Evolutionary conservation across 2,113 vertebrate species (phyloP).

Genomic region (Hyaena hyaena): DNA sequence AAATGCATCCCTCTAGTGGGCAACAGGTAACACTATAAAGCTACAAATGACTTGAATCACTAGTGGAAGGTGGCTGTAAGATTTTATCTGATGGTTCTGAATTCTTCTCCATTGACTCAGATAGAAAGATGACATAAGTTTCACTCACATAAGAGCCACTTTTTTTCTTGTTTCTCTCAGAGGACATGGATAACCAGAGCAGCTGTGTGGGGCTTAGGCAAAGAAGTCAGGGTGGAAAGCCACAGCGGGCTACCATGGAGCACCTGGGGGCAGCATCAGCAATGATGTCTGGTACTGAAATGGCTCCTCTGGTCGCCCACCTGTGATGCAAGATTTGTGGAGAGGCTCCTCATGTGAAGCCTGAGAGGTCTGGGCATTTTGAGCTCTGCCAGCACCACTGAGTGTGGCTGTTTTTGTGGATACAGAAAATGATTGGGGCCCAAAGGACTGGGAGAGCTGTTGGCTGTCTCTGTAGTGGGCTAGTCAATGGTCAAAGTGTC

Average conservation of each 20-base stretch:
- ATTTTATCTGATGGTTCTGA: neutral
- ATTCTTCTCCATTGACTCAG: neutral
- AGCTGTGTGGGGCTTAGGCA: neutral
- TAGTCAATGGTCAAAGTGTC: neutral
- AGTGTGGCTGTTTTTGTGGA: neutral
- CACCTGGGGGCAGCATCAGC: no score
- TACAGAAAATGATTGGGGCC: neutral
- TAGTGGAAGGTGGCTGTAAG: neutral
- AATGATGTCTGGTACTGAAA: neutral
- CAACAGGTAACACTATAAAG: neutral
- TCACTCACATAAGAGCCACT: neutral
- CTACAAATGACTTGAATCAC: neutral
- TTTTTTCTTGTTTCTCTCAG: neutral
- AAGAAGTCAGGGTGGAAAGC: neutral
- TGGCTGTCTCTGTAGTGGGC: neutral
- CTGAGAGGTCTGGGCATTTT: neutral
- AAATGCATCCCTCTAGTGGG: neutral
- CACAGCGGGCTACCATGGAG: no score
- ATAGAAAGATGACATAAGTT: neutral
- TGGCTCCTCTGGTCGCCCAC: neutral
- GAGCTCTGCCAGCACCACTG: neutral
- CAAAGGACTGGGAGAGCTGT: neutral
- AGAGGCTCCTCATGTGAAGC: neutral
- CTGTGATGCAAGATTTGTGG: neutral
- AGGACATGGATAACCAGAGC: neutral